phyloP scores from a whole-genome alignment of 2,797 vertebrate genomes.

The Rhinoraja longicauda region DNA sequence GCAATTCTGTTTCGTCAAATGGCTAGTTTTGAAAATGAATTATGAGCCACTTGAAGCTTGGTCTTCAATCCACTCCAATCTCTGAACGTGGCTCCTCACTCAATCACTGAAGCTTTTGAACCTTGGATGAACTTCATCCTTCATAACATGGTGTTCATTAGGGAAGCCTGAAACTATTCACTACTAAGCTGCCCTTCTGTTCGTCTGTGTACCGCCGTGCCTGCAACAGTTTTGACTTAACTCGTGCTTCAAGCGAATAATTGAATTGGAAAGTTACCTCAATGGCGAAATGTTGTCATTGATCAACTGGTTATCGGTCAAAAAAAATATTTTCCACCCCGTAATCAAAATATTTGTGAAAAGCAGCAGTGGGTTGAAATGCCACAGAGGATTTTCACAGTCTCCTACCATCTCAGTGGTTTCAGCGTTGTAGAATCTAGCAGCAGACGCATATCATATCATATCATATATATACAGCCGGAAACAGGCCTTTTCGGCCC shows the following conservation, averaged over 20 bases:
- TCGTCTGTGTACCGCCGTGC: not conserved
- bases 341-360: not conserved
- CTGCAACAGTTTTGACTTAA: constrained; percentile 25
- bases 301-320: not conserved
- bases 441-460: too few relatives aligned
- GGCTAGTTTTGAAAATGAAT: not conserved
- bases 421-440: not conserved
- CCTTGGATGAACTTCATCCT: constrained; percentile 36
- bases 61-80: not conserved
- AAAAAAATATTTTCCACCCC: too few relatives aligned
- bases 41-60: not conserved
- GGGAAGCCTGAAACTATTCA: constrained; percentile 24
- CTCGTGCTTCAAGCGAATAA: not conserved
- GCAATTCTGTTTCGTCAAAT: not conserved
- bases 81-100: not conserved
- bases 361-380: not conserved
- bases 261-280: not conserved
- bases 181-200: constrained; percentile 25
- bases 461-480: too few relatives aligned
- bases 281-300: not conserved
- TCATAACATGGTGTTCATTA: constrained; percentile 39
- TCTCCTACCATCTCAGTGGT: too few relatives aligned
- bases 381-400: not conserved
- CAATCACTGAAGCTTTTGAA: not conserved
- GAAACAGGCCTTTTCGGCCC: too few relatives aligned